Percentiles rank a stretch among this genome's conserved stretches.
Conservation (phyloP, 2,888 invertebrate genomes). For the Habroteleia sp. region DNA sequence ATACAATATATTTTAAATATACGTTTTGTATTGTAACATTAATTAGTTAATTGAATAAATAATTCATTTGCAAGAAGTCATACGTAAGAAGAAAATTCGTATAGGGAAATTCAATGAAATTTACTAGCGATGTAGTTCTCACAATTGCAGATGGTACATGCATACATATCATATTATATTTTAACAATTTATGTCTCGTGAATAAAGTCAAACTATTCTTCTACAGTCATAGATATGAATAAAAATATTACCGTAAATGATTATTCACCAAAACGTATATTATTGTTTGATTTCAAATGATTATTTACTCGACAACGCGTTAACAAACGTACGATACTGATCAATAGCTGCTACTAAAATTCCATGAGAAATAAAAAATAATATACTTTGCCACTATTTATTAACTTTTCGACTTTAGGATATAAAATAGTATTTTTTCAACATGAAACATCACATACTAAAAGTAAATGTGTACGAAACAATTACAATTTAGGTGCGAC, state of each 20-base stretch:
- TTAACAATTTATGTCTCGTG: slow-evolving; percentile 14
- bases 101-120: slow-evolving; percentile 9
- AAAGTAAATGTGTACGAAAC: background rate
- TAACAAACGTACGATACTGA: background rate
- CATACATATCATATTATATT: slow-evolving; percentile 45
- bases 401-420: slow-evolving; percentile 11
- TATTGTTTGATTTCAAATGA: background rate
- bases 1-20: slow-evolving; percentile 5
- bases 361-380: slow-evolving; percentile 9
- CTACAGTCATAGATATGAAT: slow-evolving; percentile 30
- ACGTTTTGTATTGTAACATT: slow-evolving; percentile 4
- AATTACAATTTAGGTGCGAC: slow-evolving; percentile 4
- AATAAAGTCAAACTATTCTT: slow-evolving; percentile 35
- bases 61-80: background rate
- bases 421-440: slow-evolving; percentile 15
- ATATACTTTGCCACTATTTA: background rate
- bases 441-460: background rate
- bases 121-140: slow-evolving; percentile 28
- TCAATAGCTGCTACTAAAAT: background rate
- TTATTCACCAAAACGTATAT: slow-evolving; percentile 13
- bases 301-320: background rate
- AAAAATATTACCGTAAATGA: slow-evolving; percentile 8
- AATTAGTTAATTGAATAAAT: background rate
- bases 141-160: slow-evolving; percentile 27
- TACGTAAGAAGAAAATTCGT: background rate